Percentiles rank a stretch among this genome's conserved stretches.
phyloP scores from a whole-genome alignment of 2,888 invertebrate species.

The Lasioglossum lativentre region DNA sequence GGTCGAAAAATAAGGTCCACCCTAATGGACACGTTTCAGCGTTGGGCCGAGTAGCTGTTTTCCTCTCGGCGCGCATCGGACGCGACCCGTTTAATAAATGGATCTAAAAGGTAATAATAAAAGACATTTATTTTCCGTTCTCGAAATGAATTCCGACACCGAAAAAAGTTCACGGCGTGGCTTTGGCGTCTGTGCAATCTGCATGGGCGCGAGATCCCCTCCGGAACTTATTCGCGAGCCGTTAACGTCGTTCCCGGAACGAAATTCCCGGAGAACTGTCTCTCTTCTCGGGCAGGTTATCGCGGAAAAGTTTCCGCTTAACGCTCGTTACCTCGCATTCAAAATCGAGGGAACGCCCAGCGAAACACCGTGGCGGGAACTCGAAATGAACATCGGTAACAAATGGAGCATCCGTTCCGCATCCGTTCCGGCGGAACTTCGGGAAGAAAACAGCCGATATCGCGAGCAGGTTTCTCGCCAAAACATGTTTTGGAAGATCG shows the following conservation, averaged over 20 bases:
- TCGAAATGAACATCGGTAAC: background rate
- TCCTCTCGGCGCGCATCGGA: background rate
- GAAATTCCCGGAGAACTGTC: background rate
- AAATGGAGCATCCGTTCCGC: slow-evolving; percentile 63
- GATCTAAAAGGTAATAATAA: background rate
- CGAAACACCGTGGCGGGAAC: background rate
- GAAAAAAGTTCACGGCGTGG: background rate
- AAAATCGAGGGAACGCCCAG: background rate
- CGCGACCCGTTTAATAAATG: background rate
- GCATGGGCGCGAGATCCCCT: background rate
- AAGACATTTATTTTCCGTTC: background rate
- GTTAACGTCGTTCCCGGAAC: background rate
- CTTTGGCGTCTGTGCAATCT: background rate
- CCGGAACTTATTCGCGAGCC: background rate
- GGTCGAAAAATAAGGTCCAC: too few relatives aligned
- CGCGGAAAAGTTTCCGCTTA: background rate
- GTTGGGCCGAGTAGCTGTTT: background rate
- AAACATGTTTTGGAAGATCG: slow-evolving; percentile 6
- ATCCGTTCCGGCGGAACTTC: slow-evolving; percentile 67
- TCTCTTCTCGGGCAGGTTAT: background rate
- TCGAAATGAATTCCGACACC: background rate
- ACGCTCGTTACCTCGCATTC: slow-evolving; percentile 1
- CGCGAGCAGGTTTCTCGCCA: background rate
- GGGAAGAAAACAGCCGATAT: background rate
- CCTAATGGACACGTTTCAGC: too few relatives aligned